phyloP scores from a whole-genome alignment of 2,113 vertebrate genomes.

The Corythornis madagascariensis region DNA sequence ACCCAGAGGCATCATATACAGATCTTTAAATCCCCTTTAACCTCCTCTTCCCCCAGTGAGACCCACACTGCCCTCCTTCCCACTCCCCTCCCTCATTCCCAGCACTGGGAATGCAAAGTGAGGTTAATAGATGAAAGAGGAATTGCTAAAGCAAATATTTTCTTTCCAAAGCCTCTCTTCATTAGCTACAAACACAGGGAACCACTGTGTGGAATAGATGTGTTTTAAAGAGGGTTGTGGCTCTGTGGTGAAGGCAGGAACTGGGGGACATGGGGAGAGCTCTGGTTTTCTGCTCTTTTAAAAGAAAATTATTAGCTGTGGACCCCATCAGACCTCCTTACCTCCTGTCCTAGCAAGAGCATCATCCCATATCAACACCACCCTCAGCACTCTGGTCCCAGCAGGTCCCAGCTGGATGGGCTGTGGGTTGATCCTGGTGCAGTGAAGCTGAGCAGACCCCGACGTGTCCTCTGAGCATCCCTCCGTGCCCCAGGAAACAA shows the following conservation, averaged over 20 bases:
- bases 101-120: rapidly evolving
- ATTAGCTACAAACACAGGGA: neutral
- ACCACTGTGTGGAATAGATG: rapidly evolving
- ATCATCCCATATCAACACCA: neutral
- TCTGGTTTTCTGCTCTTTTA: neutral
- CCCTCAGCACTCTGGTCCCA: neutral
- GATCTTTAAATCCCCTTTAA: neutral
- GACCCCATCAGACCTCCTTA: neutral
- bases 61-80: neutral
- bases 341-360: neutral
- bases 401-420: neutral
- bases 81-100: neutral
- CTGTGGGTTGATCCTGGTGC: neutral
- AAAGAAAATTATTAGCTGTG: neutral
- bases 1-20: neutral
- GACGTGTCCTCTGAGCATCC: neutral
- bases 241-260: neutral
- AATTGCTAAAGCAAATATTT: constrained; percentile 34
- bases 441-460: neutral
- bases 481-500: neutral
- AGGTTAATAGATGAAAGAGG: neutral
- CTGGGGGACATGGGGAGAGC: neutral
- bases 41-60: neutral
- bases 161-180: constrained; percentile 12
- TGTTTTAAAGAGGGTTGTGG: neutral